Evolutionary conservation across 2,113 vertebrate species (phyloP).

Genomic region (Chinchilla lanigera): DNA sequence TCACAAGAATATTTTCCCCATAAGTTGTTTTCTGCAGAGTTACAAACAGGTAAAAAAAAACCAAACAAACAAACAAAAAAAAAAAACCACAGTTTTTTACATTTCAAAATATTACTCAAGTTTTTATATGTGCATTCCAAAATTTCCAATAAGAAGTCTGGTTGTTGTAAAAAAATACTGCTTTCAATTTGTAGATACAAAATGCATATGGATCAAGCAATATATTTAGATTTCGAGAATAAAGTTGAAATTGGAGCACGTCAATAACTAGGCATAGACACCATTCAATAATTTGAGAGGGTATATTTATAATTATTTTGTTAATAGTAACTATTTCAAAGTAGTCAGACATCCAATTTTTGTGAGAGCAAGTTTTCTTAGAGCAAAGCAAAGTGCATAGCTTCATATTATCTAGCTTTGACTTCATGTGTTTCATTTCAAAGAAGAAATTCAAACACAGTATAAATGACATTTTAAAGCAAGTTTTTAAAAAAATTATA

Average conservation of each 20-base stretch:
- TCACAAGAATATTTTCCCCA: not conserved
- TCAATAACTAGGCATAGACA: not conserved
- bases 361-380: not conserved
- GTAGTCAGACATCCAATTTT: not conserved
- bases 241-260: not conserved
- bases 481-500: slow-evolving; percentile 17
- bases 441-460: not conserved
- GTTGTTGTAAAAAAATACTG: slow-evolving; percentile 14
- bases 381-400: not conserved
- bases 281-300: not conserved
- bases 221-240: not conserved
- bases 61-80: not conserved
- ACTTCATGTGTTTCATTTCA: not conserved
- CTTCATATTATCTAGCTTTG: not conserved
- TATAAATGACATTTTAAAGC: not conserved
- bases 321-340: slow-evolving; percentile 6
- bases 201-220: not conserved
- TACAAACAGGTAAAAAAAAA: not conserved
- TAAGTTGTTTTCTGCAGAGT: not conserved
- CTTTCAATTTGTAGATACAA: not conserved
- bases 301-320: not conserved
- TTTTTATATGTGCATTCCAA: not conserved
- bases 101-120: not conserved
- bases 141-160: not conserved
- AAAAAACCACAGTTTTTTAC: not conserved